Base-by-base conservation (phyloP, 2,888 invertebrate species). In the Chironomus tentans region DNA sequence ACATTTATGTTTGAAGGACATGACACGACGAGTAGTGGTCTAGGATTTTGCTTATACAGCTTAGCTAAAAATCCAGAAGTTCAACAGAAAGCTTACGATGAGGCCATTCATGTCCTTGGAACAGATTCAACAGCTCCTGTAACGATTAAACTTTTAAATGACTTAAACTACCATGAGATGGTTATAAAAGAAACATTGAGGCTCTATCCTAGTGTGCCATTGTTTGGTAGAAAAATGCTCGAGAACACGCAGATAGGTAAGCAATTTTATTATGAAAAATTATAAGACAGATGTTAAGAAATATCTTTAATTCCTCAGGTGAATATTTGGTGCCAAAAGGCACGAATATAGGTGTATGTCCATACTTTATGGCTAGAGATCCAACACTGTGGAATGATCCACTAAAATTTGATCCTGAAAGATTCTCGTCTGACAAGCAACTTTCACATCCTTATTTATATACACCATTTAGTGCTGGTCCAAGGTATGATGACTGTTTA, bases 1-100 rank as follows among this genome's bases (percentile, higher is more conserved):
- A 91, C 91, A 0, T 91, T 91, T 79, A 89, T 91, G 88, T 91
- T 91, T 82, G 91, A 88, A 82, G 86, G 86, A 0, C 85, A 87
- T 77, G 86, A 87, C 77, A 87, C 87, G 3, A 87, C 86, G 12
- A 84, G 86, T 0, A 83, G 86, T 12, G 85, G 85, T 1, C 82
- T 87, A 10, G 82, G 82, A 76, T 87, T 87, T 82, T 81, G 85
- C 71, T 81, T 87, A 22, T 87, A 85, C 77, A 82, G 83, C 77
- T 80, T 87, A 65, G 86, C 86, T 1, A 80, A 81, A 46, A 79
- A 86, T 81, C 84, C 84, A 1, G 82, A 85, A 13, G 79, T 84
- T 48, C 87, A 87, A 80, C 78, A 82, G 10, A 85, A 85, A 80
- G 82, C 86, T 69, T 81, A 82, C 50, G 80, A 85, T 24, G 87